Evolutionary conservation across 2,888 invertebrate species (phyloP).

Genomic region (Adineta ricciae): DNA sequence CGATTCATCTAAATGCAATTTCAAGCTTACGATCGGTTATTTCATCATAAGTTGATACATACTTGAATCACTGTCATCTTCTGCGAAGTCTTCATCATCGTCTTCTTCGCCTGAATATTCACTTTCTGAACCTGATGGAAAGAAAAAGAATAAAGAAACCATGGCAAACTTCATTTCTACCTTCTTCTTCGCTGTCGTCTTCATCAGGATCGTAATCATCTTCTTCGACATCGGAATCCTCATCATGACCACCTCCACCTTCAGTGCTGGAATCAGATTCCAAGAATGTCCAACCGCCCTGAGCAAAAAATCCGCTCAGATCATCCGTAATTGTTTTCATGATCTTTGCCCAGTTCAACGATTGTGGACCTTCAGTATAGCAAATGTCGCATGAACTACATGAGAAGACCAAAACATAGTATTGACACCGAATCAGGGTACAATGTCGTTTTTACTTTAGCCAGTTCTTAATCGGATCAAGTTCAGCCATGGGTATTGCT

Average conservation of each 20-base stretch:
- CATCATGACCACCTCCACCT: slow-evolving; percentile 46
- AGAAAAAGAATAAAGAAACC: no score
- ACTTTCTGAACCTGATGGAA: background rate
- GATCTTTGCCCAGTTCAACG: slow-evolving; percentile 95
- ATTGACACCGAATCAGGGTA: no score
- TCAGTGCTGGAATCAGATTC: slow-evolving; percentile 83
- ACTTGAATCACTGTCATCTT: background rate
- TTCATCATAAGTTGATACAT: background rate
- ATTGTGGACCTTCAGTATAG: slow-evolving; percentile 94
- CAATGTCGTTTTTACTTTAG: slow-evolving; percentile 56
- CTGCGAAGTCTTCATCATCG: background rate
- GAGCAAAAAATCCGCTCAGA: slow-evolving; percentile 93
- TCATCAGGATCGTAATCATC: slow-evolving; percentile 36
- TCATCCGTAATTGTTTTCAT: slow-evolving; percentile 99
- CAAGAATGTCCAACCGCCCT: slow-evolving; percentile 95
- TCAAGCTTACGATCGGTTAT: no score
- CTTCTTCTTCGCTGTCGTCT: background rate
- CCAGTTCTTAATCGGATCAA: slow-evolving; percentile 99
- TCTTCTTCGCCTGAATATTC: background rate
- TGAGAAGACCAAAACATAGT: no score
- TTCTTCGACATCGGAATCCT: slow-evolving; percentile 56
- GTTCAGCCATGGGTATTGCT: slow-evolving; percentile 96
- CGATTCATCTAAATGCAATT: background rate
- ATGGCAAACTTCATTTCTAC: background rate
- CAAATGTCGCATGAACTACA: slow-evolving; percentile 74